These are phyloP conservation scores for Hypotaenidia philippensis DNA, from an alignment of 2,797 vertebrate genomes.

Conservation along the genomic window DNA sequence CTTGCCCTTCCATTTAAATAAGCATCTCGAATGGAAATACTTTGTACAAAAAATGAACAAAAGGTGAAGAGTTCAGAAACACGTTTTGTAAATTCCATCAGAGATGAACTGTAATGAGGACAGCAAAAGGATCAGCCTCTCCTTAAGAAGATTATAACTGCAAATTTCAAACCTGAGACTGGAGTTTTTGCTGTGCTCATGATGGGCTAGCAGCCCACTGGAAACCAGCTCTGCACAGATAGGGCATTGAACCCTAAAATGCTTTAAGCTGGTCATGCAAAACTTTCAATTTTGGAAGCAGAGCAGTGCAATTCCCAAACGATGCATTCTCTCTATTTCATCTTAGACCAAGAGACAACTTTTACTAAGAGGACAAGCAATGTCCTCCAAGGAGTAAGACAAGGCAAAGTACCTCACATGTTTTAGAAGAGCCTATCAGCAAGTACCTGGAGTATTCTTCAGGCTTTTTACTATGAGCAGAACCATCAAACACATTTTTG, in stretches of 20 bases:
- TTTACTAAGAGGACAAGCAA: neutral
- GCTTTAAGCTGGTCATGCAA: neutral
- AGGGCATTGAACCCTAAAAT: neutral
- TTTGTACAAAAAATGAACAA: conserved; percentile 58
- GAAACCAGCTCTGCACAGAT: conserved; percentile 16
- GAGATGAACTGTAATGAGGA: conserved; percentile 66
- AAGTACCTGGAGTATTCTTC: neutral
- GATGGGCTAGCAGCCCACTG: conserved; percentile 9
- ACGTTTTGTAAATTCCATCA: conserved; percentile 48
- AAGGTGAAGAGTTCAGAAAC: conserved; percentile 56
- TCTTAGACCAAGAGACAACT: neutral
- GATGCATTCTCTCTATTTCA: neutral
- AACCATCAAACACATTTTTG: neutral
- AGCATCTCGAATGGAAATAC: conserved; percentile 38
- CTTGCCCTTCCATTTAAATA: conserved; percentile 47
- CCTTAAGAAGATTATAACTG: conserved; percentile 59
- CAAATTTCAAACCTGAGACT: conserved; percentile 34
- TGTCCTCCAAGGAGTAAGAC: neutral
- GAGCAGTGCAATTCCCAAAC: neutral
- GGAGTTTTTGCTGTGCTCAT: neutral
- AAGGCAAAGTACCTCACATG: neutral
- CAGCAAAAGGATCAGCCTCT: conserved; percentile 42
- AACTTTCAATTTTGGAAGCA: conserved; percentile 9
- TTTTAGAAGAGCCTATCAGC: neutral
- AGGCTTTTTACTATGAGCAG: neutral